Evolutionary conservation across 2,797 vertebrate species (phyloP), one percentile per base, ranked within the genome.

Genomic region (Pseudomugil gertrudae): DNA sequence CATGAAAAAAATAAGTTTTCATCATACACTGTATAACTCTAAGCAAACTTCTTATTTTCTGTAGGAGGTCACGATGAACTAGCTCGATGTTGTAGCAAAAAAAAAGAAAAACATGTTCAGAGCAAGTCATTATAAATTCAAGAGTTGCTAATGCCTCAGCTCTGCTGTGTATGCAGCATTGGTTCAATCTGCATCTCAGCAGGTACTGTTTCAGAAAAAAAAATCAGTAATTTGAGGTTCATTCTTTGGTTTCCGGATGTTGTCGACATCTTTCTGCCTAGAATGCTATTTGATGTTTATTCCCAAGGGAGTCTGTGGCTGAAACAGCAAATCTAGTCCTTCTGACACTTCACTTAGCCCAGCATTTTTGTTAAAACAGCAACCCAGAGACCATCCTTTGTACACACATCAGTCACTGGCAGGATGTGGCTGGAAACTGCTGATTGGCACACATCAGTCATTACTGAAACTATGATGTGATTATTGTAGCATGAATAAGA

Each of bases 181-280:
- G 51, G 62, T 59, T 55, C 72, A 74, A 79, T 89, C 45, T 82
- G 84, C 80, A 83, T 81, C 76, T 81, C 83, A 84, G 84, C 83
- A 84, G 74, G 70, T 29, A n/a, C 77, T 66, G 81, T 84, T 69
- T 81, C 65, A 63, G 60, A 80, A 80, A 69, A 88, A n/a, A 86
- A 84, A 64, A 79, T 76, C 74, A 69, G 90, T 82, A 86, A 89
- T 89, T 80, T 66, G 74, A 90, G 75, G 82, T 82, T 77, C 77
- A 58, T 84, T 82, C 73, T 90, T 86, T 78, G 80, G 87, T 89
- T 90, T 92, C 87, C 87, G 87, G 81, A 87, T 87, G 84, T 74
- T 79, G 81, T 86, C 88, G 77, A 83, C 81, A 83, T 66, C 63
- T 76, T 76, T 79, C 78, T 88, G 87, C 76, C 81, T 64, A 72